phyloP scores from a whole-genome alignment of 2,888 invertebrate genomes.

The Nipponacmea schrenckii region DNA sequence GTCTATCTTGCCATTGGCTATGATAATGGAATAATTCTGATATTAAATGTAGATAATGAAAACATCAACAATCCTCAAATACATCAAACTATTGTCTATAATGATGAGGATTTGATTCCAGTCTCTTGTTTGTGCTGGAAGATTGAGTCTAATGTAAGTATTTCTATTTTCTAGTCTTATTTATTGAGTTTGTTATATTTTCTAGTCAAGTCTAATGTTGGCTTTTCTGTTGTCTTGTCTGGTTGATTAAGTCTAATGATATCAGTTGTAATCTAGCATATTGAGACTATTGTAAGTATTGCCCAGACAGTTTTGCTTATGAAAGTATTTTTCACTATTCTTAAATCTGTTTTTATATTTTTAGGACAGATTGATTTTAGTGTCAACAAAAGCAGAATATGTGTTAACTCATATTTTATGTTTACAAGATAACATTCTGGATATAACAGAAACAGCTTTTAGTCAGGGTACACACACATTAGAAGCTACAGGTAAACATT shows the following conservation, averaged over 20 bases:
- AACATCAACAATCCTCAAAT: neutral
- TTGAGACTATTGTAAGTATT: too few relatives aligned
- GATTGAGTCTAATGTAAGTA: neutral
- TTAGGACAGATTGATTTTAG: neutral
- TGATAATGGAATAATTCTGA: conserved; percentile 25
- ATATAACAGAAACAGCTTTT: neutral
- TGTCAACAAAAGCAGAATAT: neutral
- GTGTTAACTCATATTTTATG: neutral
- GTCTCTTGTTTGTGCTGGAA: conserved; percentile 21
- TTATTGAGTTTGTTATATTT: too few relatives aligned
- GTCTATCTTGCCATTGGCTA: conserved; percentile 29
- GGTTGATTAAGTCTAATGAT: too few relatives aligned
- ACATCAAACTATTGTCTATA: conserved; percentile 7
- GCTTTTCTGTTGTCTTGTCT: too few relatives aligned
- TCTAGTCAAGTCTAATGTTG: too few relatives aligned
- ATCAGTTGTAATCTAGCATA: too few relatives aligned
- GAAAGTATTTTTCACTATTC: too few relatives aligned
- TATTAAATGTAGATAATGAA: conserved; percentile 17
- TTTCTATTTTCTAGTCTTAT: too few relatives aligned
- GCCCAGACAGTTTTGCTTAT: too few relatives aligned
- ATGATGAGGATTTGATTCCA: conserved; percentile 10
- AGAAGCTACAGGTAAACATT: neutral
- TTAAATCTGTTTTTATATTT: too few relatives aligned
- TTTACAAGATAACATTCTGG: neutral
- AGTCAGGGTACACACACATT: neutral